A percentile compares a stretch with the other conserved stretches of the same genome.
Conservation (phyloP, 1,140 invertebrate species). For the Drosophila guanche region DNA sequence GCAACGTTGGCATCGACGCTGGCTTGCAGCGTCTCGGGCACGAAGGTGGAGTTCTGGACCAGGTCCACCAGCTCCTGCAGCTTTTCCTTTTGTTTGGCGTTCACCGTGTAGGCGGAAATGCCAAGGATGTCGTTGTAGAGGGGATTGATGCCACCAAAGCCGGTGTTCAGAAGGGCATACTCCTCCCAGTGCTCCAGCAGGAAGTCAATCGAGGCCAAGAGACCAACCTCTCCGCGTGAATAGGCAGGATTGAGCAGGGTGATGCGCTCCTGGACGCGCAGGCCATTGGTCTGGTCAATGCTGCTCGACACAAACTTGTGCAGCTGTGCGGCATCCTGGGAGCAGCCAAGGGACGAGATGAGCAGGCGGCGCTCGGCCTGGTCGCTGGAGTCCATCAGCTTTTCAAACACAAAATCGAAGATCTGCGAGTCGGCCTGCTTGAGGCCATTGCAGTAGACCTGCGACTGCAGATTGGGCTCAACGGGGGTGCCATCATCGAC, state of each 20-base stretch:
- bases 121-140: conserved; percentile 56
- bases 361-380: conserved; percentile 84
- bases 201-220: conserved; percentile 63
- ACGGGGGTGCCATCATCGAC: conserved; percentile 82
- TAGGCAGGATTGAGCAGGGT: conserved; percentile 67
- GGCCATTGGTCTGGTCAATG: conserved; percentile 46
- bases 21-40: conserved; percentile 44
- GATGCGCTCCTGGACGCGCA: conserved; percentile 67
- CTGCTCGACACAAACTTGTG: conserved; percentile 69
- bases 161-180: conserved; percentile 57
- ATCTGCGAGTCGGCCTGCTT: conserved; percentile 85
- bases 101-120: conserved; percentile 68
- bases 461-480: conserved; percentile 68
- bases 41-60: conserved; percentile 47
- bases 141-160: conserved; percentile 69
- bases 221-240: conserved; percentile 62
- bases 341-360: conserved; percentile 86
- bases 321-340: conserved; percentile 67
- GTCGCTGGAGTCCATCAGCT: conserved; percentile 85
- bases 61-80: conserved; percentile 52
- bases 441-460: conserved; percentile 88
- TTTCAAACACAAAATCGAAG: conserved; percentile 87
- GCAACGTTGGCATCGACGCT: conserved; percentile 52
- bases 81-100: conserved; percentile 46
- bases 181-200: conserved; percentile 54